phyloP scores from a whole-genome alignment of 2,113 vertebrate genomes.

The Phrynosoma platyrhinos region DNA sequence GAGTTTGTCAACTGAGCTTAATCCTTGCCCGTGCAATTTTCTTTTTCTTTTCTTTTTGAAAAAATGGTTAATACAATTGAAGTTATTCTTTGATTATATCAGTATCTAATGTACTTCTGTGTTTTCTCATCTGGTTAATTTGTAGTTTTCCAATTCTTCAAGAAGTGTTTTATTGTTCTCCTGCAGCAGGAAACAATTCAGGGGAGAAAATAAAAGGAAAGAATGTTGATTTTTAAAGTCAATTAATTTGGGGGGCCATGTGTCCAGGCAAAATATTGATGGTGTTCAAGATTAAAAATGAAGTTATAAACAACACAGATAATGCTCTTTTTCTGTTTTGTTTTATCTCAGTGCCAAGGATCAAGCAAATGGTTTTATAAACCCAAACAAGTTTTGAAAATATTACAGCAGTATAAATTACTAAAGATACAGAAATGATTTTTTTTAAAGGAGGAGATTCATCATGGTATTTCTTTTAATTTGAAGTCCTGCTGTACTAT shows the following conservation, averaged over 20 bases:
- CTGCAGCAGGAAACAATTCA: not conserved
- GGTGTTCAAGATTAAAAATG: constrained; percentile 53
- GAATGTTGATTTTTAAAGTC: constrained; percentile 44
- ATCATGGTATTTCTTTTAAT: constrained; percentile 80
- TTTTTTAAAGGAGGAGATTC: constrained; percentile 72
- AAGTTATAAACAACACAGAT: constrained; percentile 51
- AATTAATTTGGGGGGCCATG: constrained; percentile 45
- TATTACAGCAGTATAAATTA: constrained; percentile 75
- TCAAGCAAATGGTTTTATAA: constrained; percentile 75
- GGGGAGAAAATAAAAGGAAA: constrained; percentile 38
- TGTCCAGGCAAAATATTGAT: constrained; percentile 56
- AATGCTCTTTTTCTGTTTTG: constrained; percentile 46
- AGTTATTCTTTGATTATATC: not conserved
- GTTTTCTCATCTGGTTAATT: not conserved
- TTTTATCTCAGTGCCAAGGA: constrained; percentile 70
- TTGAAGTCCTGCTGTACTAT: constrained; percentile 83
- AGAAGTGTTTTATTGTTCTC: constrained; percentile 33
- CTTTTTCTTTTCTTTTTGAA: not conserved
- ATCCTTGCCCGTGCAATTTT: not conserved
- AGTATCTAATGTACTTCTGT: not conserved
- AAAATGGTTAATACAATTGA: not conserved
- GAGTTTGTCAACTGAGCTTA: not conserved
- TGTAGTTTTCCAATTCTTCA: not conserved
- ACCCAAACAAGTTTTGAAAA: constrained; percentile 75
- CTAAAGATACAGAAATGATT: constrained; percentile 79